These are phyloP conservation scores for Perodicticus potto DNA, from an alignment of 2,797 vertebrate genomes.

Conservation along the genomic window DNA sequence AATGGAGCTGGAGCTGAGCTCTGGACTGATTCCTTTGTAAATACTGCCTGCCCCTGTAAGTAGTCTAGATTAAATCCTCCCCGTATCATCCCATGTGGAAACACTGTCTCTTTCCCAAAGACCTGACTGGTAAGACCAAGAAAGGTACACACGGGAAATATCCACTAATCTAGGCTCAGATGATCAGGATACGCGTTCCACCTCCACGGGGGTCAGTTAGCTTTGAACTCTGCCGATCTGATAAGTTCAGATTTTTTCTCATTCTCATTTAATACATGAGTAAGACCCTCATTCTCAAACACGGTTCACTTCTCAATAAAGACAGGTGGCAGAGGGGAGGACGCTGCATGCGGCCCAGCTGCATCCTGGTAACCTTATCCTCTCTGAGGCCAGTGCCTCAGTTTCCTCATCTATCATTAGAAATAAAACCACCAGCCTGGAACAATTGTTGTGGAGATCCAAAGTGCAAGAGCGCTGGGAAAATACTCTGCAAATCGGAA, in stretches of 20 bases:
- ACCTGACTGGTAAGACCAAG: neutral
- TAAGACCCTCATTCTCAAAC: neutral
- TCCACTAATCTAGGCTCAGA: too few species aligned
- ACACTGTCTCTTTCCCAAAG: neutral
- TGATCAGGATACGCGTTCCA: neutral
- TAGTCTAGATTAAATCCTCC: too few species aligned
- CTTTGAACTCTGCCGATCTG: neutral
- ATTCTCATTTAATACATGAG: accelerated
- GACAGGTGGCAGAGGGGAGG: neutral
- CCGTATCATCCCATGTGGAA: neutral
- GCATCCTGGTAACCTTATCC: accelerated
- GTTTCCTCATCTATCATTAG: neutral
- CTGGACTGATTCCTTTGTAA: too few species aligned
- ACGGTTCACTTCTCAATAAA: neutral
- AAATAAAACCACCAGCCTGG: neutral
- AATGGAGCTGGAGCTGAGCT: neutral
- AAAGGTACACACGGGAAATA: neutral
- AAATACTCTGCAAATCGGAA: neutral
- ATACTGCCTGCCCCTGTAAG: neutral
- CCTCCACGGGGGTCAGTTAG: neutral
- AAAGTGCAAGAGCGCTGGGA: neutral
- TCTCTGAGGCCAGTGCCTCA: neutral
- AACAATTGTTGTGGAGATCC: neutral
- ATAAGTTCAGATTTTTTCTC: neutral
- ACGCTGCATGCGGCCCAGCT: accelerated